Evolutionary conservation across 2,888 invertebrate species (phyloP).

Genomic region (Teinopalpus imperialis): DNA sequence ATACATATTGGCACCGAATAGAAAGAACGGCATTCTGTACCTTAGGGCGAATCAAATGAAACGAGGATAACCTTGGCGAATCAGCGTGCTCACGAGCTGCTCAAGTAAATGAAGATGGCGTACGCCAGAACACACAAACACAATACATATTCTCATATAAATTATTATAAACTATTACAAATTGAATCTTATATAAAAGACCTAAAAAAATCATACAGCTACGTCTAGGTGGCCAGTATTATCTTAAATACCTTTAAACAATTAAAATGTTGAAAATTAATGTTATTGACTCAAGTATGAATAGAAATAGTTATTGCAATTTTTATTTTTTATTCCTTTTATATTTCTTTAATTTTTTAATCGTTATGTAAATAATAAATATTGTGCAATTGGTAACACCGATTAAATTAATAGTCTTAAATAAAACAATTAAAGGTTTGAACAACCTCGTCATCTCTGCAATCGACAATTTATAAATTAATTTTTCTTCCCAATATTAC

Average conservation of each 20-base stretch:
- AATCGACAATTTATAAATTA: constrained; percentile 7
- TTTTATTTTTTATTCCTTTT: too few relatives aligned
- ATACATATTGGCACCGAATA: constrained; percentile 10
- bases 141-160: constrained; percentile 4
- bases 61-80: constrained; percentile 98
- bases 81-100: constrained; percentile 97
- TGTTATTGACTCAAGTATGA: too few relatives aligned
- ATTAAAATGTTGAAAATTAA: too few relatives aligned
- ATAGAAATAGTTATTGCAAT: too few relatives aligned
- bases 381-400: too few relatives aligned
- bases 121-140: constrained; percentile 41
- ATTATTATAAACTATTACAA: neutral
- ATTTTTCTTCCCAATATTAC: neutral
- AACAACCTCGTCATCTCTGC: constrained; percentile 23
- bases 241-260: too few relatives aligned
- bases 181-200: too few relatives aligned
- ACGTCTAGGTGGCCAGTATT: neutral
- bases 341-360: too few relatives aligned
- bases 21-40: constrained; percentile 30
- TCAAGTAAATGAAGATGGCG: constrained; percentile 87
- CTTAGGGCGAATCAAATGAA: constrained; percentile 92
- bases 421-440: too few relatives aligned
- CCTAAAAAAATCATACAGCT: neutral
- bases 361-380: too few relatives aligned
- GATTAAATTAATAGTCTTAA: too few relatives aligned